Percentiles rank a stretch among this genome's conserved stretches.
Conservation (phyloP, 1,140 invertebrate genomes). For the Amyelois transitella region DNA sequence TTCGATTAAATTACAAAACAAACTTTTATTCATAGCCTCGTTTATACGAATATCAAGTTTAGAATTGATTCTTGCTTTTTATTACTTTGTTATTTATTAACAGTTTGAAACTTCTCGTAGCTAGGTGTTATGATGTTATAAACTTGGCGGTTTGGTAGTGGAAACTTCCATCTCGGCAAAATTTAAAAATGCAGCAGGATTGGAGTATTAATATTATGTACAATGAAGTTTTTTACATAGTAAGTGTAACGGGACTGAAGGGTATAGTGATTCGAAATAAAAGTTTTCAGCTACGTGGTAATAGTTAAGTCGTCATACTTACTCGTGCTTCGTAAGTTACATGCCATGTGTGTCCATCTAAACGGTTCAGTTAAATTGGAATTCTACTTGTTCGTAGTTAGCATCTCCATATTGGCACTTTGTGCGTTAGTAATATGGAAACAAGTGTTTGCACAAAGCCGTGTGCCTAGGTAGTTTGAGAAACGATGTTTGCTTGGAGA, state of each 20-base stretch:
- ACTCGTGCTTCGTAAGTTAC: neutral
- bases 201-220: too few species aligned
- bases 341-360: neutral
- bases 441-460: constrained; percentile 44
- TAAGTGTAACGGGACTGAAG: too few species aligned
- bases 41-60: neutral
- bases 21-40: constrained; percentile 8
- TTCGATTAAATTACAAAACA: constrained; percentile 7
- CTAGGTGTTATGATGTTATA: constrained; percentile 19
- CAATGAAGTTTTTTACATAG: too few species aligned
- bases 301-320: too few species aligned
- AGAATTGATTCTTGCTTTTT: constrained; percentile 24
- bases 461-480: constrained; percentile 28
- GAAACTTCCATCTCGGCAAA: constrained; percentile 29
- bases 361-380: neutral
- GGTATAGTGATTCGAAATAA: too few species aligned
- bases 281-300: too few species aligned
- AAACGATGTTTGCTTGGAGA: constrained; percentile 42
- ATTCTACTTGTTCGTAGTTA: constrained; percentile 6
- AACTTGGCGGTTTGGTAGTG: constrained; percentile 20
- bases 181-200: too few species aligned
- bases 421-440: constrained; percentile 16
- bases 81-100: constrained; percentile 27
- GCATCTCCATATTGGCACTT: constrained; percentile 18
- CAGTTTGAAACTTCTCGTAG: constrained; percentile 27